Percentiles rank a stretch among this genome's conserved stretches.
Conservation (phyloP, 53 echinoderm and acorn worm genomes). For the Hippasteria phrygiana region DNA sequence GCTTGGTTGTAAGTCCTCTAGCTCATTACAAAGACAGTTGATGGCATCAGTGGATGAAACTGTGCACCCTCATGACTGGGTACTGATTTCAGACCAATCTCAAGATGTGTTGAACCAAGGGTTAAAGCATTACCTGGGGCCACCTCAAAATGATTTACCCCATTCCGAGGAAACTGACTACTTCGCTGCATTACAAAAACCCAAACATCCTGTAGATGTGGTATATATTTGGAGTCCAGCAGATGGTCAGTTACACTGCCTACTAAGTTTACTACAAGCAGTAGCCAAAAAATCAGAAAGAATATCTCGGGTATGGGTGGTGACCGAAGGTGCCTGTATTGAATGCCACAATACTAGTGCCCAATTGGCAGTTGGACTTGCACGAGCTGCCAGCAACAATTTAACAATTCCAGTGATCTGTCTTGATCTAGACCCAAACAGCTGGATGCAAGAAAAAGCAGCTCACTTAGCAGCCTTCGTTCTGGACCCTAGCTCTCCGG, state of each 20-base stretch:
- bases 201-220: constrained; percentile 7
- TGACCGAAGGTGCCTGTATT: constrained; percentile 26
- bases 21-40: neutral
- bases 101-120: constrained; percentile 6
- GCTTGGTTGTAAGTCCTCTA: constrained; percentile 79
- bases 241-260: neutral
- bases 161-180: neutral
- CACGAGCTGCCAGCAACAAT: constrained; percentile 35
- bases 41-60: neutral
- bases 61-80: neutral
- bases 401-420: constrained; percentile 24
- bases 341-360: constrained; percentile 1
- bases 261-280: constrained; percentile 4
- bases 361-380: constrained; percentile 35
- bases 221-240: constrained; percentile 27
- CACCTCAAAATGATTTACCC: neutral
- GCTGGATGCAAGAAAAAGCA: constrained; percentile 12
- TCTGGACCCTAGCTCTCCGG: neutral
- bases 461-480: neutral
- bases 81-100: constrained; percentile 20
- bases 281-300: neutral
- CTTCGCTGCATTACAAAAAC: neutral
- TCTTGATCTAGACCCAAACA: constrained; percentile 53
- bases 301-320: constrained; percentile 43
- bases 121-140: constrained; percentile 9